phyloP scores from a whole-genome alignment of 2,888 invertebrate species.

The Eristalis tenax region DNA sequence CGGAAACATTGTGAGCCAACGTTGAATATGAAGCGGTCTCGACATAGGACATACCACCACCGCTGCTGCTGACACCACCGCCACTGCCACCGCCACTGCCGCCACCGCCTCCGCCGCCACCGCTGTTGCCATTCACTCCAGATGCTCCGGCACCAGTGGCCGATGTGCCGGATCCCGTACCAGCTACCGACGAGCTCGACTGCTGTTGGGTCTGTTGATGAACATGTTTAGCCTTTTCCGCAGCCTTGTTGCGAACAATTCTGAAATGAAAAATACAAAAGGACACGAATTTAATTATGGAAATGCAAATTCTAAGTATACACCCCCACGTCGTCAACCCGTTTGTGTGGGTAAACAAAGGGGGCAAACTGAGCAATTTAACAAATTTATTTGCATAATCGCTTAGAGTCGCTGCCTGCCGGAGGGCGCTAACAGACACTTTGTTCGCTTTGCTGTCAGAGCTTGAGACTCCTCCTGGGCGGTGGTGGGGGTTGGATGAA shows the following conservation, averaged over 20 bases:
- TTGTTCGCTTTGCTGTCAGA: no score
- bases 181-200: slow-evolving; percentile 81
- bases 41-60: slow-evolving; percentile 58
- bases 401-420: neutral
- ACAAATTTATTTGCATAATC: slow-evolving; percentile 39
- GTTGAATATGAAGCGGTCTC: slow-evolving; percentile 54
- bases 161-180: slow-evolving; percentile 72
- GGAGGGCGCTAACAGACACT: no score
- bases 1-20: slow-evolving; percentile 75
- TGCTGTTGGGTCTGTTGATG: slow-evolving; percentile 87
- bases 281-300: slow-evolving; percentile 19
- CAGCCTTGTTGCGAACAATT: slow-evolving; percentile 98
- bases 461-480: no score
- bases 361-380: slow-evolving; percentile 21
- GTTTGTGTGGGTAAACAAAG: neutral
- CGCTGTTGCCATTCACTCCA: slow-evolving; percentile 72
- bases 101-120: slow-evolving; percentile 76
- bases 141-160: slow-evolving; percentile 75
- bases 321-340: neutral
- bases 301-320: slow-evolving; percentile 7
- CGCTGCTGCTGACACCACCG: slow-evolving; percentile 58
- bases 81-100: slow-evolving; percentile 71
- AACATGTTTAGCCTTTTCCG: slow-evolving; percentile 96
- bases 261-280: slow-evolving; percentile 82
- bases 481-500: no score